Evolutionary conservation across 2,888 invertebrate species (phyloP).

Genomic region (Bugulina stolonifera): DNA sequence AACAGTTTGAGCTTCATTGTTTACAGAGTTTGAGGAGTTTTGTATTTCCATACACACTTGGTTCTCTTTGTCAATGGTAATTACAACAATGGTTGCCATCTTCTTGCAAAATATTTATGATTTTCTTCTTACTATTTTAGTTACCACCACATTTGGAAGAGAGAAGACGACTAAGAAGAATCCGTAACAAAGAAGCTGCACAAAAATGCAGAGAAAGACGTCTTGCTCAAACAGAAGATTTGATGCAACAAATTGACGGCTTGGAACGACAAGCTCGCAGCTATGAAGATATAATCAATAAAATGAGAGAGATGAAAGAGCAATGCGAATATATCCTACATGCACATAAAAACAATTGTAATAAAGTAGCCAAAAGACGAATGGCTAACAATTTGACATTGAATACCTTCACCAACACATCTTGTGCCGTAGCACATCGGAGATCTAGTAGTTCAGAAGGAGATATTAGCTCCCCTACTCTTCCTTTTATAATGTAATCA

Average conservation of each 20-base stretch:
- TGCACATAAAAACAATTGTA: conserved; percentile 5
- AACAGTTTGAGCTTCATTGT: no score
- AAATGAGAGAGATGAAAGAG: conserved; percentile 18
- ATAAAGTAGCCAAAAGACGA: conserved; percentile 5
- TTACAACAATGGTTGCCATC: no score
- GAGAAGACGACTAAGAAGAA: not conserved
- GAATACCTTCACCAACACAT: not conserved
- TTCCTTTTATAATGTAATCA: not conserved
- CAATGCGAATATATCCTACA: conserved; percentile 13
- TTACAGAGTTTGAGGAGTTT: no score
- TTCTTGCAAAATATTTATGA: not conserved
- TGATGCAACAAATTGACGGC: not conserved
- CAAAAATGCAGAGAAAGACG: conserved; percentile 24
- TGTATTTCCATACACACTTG: no score
- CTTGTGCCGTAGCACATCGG: conserved; percentile 4
- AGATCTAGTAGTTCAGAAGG: conserved; percentile 20
- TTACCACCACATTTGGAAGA: conserved; percentile 22
- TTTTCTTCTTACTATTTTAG: not conserved
- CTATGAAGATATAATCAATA: conserved; percentile 8
- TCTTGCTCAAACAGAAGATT: conserved; percentile 16
- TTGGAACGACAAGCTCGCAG: not conserved
- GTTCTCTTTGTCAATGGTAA: no score
- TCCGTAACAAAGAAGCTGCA: conserved; percentile 21
- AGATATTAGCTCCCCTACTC: not conserved
- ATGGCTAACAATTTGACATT: not conserved